phyloP scores from a whole-genome alignment of 2,113 vertebrate genomes.

The Cyanoliseus patagonus region DNA sequence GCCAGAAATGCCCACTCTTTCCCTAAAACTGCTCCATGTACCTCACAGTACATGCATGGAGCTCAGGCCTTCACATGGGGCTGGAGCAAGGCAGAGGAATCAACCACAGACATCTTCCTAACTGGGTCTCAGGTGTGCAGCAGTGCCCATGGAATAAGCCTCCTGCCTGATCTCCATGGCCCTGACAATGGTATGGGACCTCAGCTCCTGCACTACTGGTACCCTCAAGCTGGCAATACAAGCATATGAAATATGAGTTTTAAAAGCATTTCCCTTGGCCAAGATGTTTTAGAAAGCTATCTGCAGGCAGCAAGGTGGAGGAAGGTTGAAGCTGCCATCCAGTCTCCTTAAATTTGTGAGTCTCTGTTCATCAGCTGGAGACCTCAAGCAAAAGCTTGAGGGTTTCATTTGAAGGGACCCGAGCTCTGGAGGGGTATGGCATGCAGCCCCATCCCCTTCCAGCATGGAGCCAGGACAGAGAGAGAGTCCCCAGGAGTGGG shows the following conservation, averaged over 20 bases:
- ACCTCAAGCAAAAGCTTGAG: not conserved
- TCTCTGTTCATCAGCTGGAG: not conserved
- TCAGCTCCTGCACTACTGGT: fast-evolving
- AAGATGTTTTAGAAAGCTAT: not conserved
- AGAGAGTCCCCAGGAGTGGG: fast-evolving
- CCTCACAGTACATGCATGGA: not conserved
- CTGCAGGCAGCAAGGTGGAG: not conserved
- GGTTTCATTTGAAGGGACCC: not conserved
- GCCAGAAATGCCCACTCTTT: not conserved
- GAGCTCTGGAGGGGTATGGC: not conserved
- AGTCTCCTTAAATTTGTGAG: not conserved
- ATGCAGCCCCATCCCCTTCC: not conserved
- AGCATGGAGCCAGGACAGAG: not conserved
- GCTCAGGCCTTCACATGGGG: not conserved
- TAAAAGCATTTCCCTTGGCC: not conserved
- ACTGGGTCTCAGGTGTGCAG: not conserved
- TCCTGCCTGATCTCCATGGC: not conserved
- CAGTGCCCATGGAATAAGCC: not conserved
- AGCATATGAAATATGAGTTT: fast-evolving
- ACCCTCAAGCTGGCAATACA: fast-evolving
- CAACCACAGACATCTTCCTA: not conserved
- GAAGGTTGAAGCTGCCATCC: not conserved
- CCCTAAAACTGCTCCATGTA: not conserved
- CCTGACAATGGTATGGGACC: fast-evolving
- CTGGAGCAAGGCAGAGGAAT: not conserved